Evolutionary conservation across 2,113 vertebrate species (phyloP), one percentile per base, ranked within the genome.

Genomic region (Coregonus clupeaformis): DNA sequence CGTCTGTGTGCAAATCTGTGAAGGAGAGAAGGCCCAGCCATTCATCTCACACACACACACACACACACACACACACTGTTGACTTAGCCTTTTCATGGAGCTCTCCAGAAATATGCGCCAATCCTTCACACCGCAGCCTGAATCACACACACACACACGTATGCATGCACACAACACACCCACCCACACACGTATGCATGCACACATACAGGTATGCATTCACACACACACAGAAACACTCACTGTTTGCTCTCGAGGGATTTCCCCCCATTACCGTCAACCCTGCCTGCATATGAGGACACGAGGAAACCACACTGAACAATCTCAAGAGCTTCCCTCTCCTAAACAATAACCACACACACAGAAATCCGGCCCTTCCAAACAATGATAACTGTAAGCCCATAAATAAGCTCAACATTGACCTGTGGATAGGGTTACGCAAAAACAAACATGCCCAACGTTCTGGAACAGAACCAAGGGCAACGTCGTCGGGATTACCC

Each of bases 381-480:
- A 86, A 89, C 86, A 87, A 83, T 69, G 32, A 75, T 81, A 79
- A 86, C 84, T 75, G 74, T 75, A 52, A 62, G 13, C 71, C 80
- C 83, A 87, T 87, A 87, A 89, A 89, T 86, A 89, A 83, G 65
- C 75, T 64, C 25, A 57, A 16, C 70, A 4, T 30, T 66, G 64
- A 66, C 64, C 25, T 64, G 62, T 16, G 11, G 62, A 16, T 64
- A 66, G 29, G 27, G 64, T 36, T 66, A 66, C 64, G 6, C 14
- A 66, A 20, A 29, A 66, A 66, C 64, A 66, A 66, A 66, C 64
- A 32, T 20, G 36, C 64, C 27, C 4, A 18, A 13, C 25, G 63
- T 66, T 66, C 29, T 42, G 64, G 30, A 36, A 7, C 18, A 18
- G 30, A 25, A 66, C 29, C 64, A 32, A 36, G 7, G 30, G 64